A percentile compares a stretch with the other conserved stretches of the same genome.
These are phyloP conservation scores for Chamaedrilus cognettii DNA, from an alignment of 2,888 invertebrate species.

Conservation along the genomic window DNA sequence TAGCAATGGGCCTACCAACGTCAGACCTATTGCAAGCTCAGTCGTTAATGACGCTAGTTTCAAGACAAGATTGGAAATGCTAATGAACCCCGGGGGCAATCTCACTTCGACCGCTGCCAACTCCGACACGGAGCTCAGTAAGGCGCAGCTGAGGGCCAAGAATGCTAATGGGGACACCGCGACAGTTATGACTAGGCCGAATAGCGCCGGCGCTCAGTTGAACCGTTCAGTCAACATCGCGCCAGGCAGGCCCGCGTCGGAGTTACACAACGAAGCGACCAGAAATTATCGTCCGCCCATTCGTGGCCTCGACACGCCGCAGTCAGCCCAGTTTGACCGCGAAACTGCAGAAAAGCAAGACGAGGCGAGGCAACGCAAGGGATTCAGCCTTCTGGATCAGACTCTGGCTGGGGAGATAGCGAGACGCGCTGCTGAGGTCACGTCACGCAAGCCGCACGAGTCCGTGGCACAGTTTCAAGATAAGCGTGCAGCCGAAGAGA, in stretches of 20 bases:
- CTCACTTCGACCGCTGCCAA: not conserved
- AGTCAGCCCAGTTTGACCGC: not conserved
- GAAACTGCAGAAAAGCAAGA: no score
- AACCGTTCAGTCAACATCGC: no score
- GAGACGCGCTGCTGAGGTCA: conserved; percentile 32
- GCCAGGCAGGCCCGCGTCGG: conserved; percentile 8
- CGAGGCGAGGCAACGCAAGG: conserved; percentile 9
- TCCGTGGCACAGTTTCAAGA: conserved; percentile 24
- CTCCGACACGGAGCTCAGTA: no score
- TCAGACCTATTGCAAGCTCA: not conserved
- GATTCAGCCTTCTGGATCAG: conserved; percentile 36
- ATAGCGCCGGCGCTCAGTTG: not conserved
- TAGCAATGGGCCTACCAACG: no score
- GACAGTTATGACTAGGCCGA: no score
- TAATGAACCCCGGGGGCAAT: conserved; percentile 6
- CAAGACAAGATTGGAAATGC: conserved; percentile 4
- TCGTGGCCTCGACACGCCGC: conserved; percentile 39
- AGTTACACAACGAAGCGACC: no score
- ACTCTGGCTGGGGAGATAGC: conserved; percentile 29
- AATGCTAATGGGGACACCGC: no score
- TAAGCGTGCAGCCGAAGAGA: not conserved
- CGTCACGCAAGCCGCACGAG: conserved; percentile 34
- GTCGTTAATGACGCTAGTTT: conserved; percentile 3
- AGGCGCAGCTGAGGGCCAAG: no score
- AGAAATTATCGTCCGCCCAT: conserved; percentile 35